Evolutionary conservation across 2,888 invertebrate genomes (phyloP).

Genomic region (Pachycephus smyrnensis): DNA sequence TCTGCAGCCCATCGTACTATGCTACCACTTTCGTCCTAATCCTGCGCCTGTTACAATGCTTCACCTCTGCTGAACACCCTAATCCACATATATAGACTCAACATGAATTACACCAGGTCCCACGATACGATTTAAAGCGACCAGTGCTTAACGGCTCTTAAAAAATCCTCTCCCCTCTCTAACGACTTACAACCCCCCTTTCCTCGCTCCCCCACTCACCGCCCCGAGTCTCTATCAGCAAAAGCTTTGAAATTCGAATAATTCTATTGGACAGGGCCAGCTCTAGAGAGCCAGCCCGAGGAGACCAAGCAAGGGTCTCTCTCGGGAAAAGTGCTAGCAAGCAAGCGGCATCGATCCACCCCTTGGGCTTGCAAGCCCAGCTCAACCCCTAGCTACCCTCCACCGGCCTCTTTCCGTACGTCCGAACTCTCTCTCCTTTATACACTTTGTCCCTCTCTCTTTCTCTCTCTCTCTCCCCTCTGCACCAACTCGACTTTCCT

Average conservation of each 20-base stretch:
- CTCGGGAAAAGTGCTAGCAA: not conserved
- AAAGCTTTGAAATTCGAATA: not conserved
- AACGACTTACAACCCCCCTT: not conserved
- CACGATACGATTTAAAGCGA: not conserved
- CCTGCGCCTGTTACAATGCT: not conserved
- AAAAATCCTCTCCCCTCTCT: not conserved
- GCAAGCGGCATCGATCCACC: constrained; percentile 32
- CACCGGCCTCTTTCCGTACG: constrained; percentile 16
- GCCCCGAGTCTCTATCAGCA: not conserved
- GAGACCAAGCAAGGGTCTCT: not conserved
- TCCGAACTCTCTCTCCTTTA: not conserved
- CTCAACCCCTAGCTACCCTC: constrained; percentile 55
- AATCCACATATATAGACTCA: not conserved
- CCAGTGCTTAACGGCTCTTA: not conserved
- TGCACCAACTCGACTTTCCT: not conserved
- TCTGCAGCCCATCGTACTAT: constrained; percentile 57
- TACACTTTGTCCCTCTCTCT: not conserved
- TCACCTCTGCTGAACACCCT: not conserved
- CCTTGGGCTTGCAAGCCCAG: constrained; percentile 50
- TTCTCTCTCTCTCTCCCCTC: not conserved
- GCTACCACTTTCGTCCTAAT: not conserved
- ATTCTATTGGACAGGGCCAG: not conserved
- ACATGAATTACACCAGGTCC: not conserved
- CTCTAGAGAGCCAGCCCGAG: not conserved
- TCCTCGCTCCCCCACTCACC: constrained; percentile 1